Percentiles rank a stretch among this genome's conserved stretches.
phyloP scores from a whole-genome alignment of 1,140 invertebrate genomes.

The Drosophila novamexicana region DNA sequence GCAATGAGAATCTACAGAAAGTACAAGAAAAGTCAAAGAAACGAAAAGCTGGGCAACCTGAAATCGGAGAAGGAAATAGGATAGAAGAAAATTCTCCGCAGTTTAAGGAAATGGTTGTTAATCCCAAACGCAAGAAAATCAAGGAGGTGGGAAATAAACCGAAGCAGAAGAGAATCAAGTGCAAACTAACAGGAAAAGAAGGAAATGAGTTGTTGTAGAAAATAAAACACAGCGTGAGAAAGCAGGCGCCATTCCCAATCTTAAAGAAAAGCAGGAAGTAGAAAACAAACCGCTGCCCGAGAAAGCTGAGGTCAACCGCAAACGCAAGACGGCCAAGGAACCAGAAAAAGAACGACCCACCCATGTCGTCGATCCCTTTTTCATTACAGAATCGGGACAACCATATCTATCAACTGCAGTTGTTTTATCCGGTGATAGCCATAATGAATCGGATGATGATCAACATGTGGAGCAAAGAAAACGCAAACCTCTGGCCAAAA shows the following conservation, averaged over 20 bases:
- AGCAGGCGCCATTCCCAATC: background rate
- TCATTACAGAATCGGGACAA: constrained; percentile 86
- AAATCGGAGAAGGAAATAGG: background rate
- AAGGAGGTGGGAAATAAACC: background rate
- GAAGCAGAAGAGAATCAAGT: background rate
- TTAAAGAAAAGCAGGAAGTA: background rate
- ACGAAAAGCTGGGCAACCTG: background rate
- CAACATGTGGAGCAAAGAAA: background rate
- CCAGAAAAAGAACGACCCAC: constrained; percentile 52
- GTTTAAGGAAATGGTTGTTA: background rate
- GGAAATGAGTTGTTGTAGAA: no score
- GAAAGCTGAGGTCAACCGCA: background rate
- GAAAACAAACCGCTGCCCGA: background rate
- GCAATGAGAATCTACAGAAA: background rate
- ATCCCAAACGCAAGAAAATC: no score
- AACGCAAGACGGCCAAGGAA: constrained; percentile 17
- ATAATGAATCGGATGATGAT: constrained; percentile 43
- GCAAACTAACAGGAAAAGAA: no score
- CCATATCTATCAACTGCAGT: constrained; percentile 86
- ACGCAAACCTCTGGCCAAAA: background rate
- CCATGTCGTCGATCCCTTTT: constrained; percentile 86
- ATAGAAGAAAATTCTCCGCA: background rate
- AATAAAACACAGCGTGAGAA: no score
- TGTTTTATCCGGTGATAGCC: constrained; percentile 42
- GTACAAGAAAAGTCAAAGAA: background rate